These are phyloP conservation scores for Drosophila kambysellisi DNA, from an alignment of 2,888 invertebrate species.

Conservation along the genomic window DNA sequence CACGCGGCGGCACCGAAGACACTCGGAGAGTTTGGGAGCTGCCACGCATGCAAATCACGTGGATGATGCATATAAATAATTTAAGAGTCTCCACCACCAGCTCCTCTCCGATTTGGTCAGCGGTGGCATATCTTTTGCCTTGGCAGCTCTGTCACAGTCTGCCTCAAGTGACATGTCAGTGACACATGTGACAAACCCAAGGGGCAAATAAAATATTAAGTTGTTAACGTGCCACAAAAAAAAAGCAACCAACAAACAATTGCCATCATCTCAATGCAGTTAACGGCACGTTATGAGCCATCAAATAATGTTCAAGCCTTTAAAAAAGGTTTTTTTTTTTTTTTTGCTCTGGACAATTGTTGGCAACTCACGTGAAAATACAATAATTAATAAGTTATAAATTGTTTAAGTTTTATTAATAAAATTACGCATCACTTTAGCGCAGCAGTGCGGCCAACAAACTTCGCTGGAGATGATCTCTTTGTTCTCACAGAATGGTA, in stretches of 20 bases:
- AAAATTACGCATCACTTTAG: too few relatives aligned
- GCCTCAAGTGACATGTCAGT: constrained; percentile 42
- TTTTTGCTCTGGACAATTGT: not conserved
- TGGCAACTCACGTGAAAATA: not conserved
- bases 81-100: constrained; percentile 44
- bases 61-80: constrained; percentile 66
- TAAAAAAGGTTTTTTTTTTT: not conserved
- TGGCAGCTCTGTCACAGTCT: constrained; percentile 3
- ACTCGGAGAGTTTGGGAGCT: constrained; percentile 47
- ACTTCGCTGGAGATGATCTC: too few relatives aligned
- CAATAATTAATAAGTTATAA: not conserved
- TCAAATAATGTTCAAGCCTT: not conserved
- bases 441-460: too few relatives aligned
- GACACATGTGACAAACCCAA: constrained; percentile 61
- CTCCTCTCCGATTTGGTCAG: not conserved
- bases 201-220: constrained; percentile 72
- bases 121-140: not conserved
- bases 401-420: not conserved
- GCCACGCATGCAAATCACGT: constrained; percentile 74
- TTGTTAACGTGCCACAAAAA: constrained; percentile 64
- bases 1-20: constrained; percentile 57
- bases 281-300: constrained; percentile 20
- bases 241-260: constrained; percentile 41
- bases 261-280: constrained; percentile 46
- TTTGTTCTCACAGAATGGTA: too few relatives aligned